Percentiles rank a stretch among this genome's conserved stretches.
phyloP scores from a whole-genome alignment of 2,113 vertebrate species.

The Onychostoma macrolepis region DNA sequence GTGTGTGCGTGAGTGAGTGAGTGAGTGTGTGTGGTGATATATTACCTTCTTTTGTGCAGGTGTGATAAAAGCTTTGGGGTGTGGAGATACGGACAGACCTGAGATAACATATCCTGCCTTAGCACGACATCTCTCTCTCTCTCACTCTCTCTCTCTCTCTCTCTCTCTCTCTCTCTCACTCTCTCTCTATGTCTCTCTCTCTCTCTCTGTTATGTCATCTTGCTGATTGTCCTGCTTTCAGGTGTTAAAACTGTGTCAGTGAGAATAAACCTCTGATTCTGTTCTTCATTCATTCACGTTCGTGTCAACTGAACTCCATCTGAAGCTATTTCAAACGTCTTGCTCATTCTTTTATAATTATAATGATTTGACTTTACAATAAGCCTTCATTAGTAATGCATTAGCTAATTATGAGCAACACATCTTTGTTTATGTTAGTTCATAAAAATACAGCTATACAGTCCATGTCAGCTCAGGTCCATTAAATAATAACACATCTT shows the following conservation, averaged over 20 bases:
- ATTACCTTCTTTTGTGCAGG: constrained; percentile 59
- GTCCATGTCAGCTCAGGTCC: too few relatives aligned
- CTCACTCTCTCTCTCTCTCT: constrained; percentile 13
- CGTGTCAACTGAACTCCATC: neutral
- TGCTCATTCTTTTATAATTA: neutral
- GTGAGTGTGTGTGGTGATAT: constrained; percentile 42
- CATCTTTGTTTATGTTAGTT: neutral
- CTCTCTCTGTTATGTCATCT: neutral
- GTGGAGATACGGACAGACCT: constrained; percentile 54
- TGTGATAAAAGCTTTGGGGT: constrained; percentile 63
- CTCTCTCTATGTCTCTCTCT: too few relatives aligned
- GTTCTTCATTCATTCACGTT: neutral
- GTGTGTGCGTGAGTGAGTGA: neutral
- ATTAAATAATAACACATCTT: neutral
- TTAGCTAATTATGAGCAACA: too few relatives aligned
- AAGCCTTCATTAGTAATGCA: neutral
- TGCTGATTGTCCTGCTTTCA: neutral
- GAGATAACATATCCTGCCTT: constrained; percentile 65
- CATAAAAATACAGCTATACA: too few relatives aligned
- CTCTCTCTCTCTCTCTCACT: too few relatives aligned
- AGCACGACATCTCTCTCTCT: constrained; percentile 55
- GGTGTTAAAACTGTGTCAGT: neutral
- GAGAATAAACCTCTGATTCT: neutral
- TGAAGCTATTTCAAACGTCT: neutral
- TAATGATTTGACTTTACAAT: neutral